phyloP scores from a whole-genome alignment of 2,113 vertebrate species.

The Zapornia atra region DNA sequence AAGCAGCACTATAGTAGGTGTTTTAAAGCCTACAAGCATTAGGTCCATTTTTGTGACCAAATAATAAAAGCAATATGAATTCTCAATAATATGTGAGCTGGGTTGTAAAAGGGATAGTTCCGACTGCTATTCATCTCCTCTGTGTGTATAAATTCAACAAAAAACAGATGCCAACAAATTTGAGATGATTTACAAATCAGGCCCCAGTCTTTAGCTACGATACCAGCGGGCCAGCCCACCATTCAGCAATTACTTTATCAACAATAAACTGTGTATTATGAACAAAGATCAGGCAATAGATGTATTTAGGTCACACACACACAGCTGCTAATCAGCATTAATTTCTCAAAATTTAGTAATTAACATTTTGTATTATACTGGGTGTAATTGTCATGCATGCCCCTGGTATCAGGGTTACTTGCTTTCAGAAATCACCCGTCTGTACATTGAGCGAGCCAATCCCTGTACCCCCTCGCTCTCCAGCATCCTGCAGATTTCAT shows the following conservation, averaged over 20 bases:
- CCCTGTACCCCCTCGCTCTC: neutral
- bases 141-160: neutral
- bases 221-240: neutral
- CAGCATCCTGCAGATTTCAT: slow-evolving; percentile 39
- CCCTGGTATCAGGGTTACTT: slow-evolving; percentile 12
- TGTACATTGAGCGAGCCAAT: neutral
- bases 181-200: neutral
- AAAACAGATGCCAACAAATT: slow-evolving; percentile 30
- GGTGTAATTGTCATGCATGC: slow-evolving; percentile 31
- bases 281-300: slow-evolving; percentile 55
- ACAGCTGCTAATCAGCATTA: slow-evolving; percentile 57
- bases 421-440: neutral
- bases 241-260: slow-evolving; percentile 12
- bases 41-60: slow-evolving; percentile 75
- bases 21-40: slow-evolving; percentile 76
- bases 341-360: slow-evolving; percentile 58
- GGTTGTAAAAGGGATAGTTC: slow-evolving; percentile 35
- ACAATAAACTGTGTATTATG: slow-evolving; percentile 43
- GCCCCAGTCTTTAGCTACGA: neutral
- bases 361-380: slow-evolving; percentile 55
- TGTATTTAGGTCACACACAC: slow-evolving; percentile 62
- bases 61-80: slow-evolving; percentile 75
- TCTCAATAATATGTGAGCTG: slow-evolving; percentile 49
- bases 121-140: neutral
- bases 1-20: slow-evolving; percentile 68